phyloP scores from a whole-genome alignment of 1,140 invertebrate species.

The Metaphire vulgaris region DNA sequence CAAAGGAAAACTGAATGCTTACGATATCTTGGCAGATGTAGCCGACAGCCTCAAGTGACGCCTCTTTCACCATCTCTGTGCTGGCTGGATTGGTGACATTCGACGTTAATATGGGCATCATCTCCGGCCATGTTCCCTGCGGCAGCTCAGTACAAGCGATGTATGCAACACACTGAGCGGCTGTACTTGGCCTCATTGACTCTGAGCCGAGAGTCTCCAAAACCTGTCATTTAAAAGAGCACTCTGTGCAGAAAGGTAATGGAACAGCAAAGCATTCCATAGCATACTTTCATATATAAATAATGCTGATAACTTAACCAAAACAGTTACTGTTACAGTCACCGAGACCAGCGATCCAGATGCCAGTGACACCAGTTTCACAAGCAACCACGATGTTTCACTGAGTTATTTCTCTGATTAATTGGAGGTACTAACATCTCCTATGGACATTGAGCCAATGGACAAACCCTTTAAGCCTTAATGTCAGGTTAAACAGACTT shows the following conservation, averaged over 20 bases:
- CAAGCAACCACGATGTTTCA: too few species aligned
- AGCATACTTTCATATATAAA: too few species aligned
- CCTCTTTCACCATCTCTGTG: conserved; percentile 89
- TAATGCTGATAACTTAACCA: too few species aligned
- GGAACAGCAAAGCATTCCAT: too few species aligned
- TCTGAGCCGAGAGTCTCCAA: conserved; percentile 89
- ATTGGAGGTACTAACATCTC: too few species aligned
- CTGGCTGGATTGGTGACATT: conserved; percentile 76
- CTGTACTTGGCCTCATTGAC: conserved; percentile 81
- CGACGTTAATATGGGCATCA: conserved; percentile 75
- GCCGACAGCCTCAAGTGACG: conserved; percentile 92
- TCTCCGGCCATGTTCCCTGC: conserved; percentile 64
- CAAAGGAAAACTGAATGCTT: too few species aligned
- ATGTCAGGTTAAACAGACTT: too few species aligned
- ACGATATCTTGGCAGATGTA: conserved; percentile 74
- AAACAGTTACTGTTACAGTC: too few species aligned
- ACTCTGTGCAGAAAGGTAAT: too few species aligned
- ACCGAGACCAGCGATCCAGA: not conserved
- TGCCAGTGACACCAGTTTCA: not conserved
- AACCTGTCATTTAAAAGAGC: conserved; percentile 72
- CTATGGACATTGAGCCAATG: too few species aligned
- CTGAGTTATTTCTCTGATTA: too few species aligned
- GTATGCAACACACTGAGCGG: conserved; percentile 97
- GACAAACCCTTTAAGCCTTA: too few species aligned
- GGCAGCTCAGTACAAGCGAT: conserved; percentile 94